Evolutionary conservation across 2,113 vertebrate genomes (phyloP).

Genomic region (Pangasianodon hypophthalmus): DNA sequence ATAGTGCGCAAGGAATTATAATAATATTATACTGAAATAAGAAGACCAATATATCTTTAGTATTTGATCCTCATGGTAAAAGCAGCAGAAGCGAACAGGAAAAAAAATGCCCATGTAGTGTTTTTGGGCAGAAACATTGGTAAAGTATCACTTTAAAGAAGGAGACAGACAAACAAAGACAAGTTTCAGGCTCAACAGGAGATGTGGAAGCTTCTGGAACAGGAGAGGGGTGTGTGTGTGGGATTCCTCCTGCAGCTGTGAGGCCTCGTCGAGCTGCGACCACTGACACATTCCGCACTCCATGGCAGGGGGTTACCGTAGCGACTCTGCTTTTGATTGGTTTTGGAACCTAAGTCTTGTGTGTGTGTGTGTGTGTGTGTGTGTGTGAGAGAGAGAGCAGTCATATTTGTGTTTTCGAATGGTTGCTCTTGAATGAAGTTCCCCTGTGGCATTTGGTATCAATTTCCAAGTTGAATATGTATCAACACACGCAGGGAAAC

Average conservation of each 20-base stretch:
- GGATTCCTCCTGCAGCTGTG: conserved; percentile 47
- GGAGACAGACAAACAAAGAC: neutral
- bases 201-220: conserved; percentile 22
- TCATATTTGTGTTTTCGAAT: conserved; percentile 36
- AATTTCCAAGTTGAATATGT: conserved; percentile 51
- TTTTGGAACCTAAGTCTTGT: conserved; percentile 40
- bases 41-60: neutral
- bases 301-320: conserved; percentile 48
- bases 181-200: conserved; percentile 28
- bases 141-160: conserved; percentile 16
- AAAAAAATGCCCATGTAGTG: neutral
- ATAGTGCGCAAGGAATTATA: neutral
- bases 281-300: conserved; percentile 25
- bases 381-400: neutral
- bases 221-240: conserved; percentile 18
- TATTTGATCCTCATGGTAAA: neutral
- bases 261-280: conserved; percentile 27
- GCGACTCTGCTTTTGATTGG: conserved; percentile 49
- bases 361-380: conserved; percentile 1
- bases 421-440: conserved; percentile 40
- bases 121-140: neutral
- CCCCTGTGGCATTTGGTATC: conserved; percentile 45
- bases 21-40: neutral
- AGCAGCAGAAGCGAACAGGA: neutral
- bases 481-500: conserved; percentile 43